Evolutionary conservation across 2,888 invertebrate genomes (phyloP).

Genomic region (Junonia oenone): DNA sequence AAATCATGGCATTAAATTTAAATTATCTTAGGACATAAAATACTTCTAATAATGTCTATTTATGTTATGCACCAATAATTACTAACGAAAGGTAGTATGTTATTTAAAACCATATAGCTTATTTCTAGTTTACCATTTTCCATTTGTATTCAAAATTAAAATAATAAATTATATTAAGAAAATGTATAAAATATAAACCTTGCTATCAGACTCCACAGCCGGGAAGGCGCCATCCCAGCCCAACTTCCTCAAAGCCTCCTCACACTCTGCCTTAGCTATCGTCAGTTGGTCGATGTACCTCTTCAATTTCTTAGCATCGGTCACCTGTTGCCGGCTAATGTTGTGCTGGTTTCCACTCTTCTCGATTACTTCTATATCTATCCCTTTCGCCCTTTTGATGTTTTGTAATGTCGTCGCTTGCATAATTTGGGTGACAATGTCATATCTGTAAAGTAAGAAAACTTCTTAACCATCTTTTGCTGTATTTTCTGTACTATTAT

Average conservation of each 20-base stretch:
- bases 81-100: too few relatives aligned
- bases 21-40: too few relatives aligned
- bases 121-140: too few relatives aligned
- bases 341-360: constrained; percentile 76
- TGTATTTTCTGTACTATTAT: too few relatives aligned
- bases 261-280: constrained; percentile 89
- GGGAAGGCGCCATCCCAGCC: constrained; percentile 89
- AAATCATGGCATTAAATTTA: too few relatives aligned
- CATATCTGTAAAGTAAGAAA: constrained; percentile 82
- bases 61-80: too few relatives aligned
- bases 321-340: constrained; percentile 86
- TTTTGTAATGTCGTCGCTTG: constrained; percentile 95
- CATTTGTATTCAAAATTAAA: too few relatives aligned
- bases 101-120: too few relatives aligned
- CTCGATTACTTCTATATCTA: constrained; percentile 81
- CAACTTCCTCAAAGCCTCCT: constrained; percentile 84
- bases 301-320: constrained; percentile 89
- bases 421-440: constrained; percentile 95
- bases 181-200: too few relatives aligned
- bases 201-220: constrained; percentile 68
- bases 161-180: too few relatives aligned
- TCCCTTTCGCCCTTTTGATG: constrained; percentile 90
- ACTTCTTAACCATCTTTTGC: too few relatives aligned
- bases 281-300: constrained; percentile 90
- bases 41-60: too few relatives aligned